Conservation (phyloP, 2,797 vertebrate species). For the Margarornis squamiger region DNA sequence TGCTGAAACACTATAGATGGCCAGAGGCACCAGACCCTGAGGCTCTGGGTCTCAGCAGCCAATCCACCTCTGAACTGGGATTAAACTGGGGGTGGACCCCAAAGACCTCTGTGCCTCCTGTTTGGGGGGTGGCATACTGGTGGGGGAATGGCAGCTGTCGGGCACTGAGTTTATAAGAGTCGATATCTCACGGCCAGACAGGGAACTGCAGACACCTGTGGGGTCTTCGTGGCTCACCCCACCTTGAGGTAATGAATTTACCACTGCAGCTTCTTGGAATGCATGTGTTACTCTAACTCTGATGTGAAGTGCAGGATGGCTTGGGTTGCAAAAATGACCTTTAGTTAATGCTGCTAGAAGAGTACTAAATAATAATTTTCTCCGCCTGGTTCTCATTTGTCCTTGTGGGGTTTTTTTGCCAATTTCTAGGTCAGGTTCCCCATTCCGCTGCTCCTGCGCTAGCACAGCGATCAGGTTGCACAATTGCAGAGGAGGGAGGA, state of each 20-base stretch:
- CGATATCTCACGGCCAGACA: background rate
- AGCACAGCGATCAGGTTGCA: background rate
- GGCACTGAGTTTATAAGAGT: background rate
- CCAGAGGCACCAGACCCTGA: background rate
- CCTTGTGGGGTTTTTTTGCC: background rate
- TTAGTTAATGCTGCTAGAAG: background rate
- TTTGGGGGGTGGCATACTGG: background rate
- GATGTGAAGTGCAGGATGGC: background rate
- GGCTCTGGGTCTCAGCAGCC: background rate
- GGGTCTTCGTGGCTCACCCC: background rate
- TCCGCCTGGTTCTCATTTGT: background rate
- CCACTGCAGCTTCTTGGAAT: background rate
- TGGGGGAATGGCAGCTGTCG: background rate
- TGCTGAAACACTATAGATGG: background rate
- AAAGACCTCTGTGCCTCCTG: background rate
- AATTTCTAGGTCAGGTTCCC: slow-evolving; percentile 39
- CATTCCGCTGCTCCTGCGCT: background rate
- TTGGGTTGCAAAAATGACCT: background rate
- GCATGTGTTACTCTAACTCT: background rate
- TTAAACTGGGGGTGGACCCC: background rate
- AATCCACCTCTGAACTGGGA: too few relatives aligned
- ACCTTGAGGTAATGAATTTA: background rate
- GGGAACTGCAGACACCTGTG: background rate
- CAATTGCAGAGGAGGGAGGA: background rate
- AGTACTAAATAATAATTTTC: background rate